Base-by-base conservation (phyloP, 2,888 invertebrate species). In the Nudaria mundana region DNA sequence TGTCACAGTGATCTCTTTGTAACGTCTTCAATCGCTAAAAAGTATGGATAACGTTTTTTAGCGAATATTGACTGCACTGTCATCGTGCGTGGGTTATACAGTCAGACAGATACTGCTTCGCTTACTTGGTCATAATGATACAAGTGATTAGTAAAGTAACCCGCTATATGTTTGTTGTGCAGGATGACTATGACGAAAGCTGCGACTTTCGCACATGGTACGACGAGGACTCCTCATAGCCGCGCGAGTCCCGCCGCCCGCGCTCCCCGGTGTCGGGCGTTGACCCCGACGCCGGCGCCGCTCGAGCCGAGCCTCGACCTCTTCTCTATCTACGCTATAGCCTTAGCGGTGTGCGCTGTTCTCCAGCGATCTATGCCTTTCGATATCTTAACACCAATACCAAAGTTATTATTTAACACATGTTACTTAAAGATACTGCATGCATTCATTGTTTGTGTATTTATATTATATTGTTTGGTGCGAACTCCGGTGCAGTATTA, bases 211-310 rank as follows among this genome's bases (percentile, higher is more conserved):
- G 81, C 52, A 74, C 81, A 48, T 88, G 87, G 87, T 84, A 87
- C 66, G 88, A 86, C 56, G 88, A 85, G 35, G 87, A 88, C 70
- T 87, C 87, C 23, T 85, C 87, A 81, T 88, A 87, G 86, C 82
- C 59, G 62, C 46, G 46, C 46, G 51, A 49, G 39, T 44, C 14
- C 45, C 55, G 56, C 59, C 52, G 59, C 54, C 53, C 52, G 59
- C 52, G 59, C 54, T 52, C 52, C 39, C 52, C 56, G 48, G 45
- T 51, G 47, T 48, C 52, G 42, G 54, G 42, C 45, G 52, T 46
- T 68, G 68, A 67, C 64, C 52, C 56, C 52, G 45, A 48, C 52
- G 51, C 43, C 52, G 46, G 44, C 51, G 47, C 40, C 36, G 37
- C 40, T 37, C 41, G 40, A 36, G 37, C 40, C 37, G 44, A 46